Evolutionary conservation across 2,113 vertebrate species (phyloP).

Genomic region (Paedocypris sp.): DNA sequence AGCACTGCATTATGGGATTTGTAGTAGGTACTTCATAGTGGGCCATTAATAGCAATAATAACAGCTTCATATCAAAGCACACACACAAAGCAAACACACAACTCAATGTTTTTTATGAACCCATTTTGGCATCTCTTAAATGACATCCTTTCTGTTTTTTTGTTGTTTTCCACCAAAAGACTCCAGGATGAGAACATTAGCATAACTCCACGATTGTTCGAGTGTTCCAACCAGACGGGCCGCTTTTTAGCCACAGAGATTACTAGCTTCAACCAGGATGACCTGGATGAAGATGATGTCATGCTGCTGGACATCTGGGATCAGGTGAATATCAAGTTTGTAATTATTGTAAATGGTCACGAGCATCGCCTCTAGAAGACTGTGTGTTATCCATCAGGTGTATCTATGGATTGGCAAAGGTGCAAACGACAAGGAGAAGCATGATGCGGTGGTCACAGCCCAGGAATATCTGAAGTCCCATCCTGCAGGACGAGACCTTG

Average conservation of each 20-base stretch:
- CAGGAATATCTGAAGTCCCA: conserved; percentile 72
- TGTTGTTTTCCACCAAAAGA: conserved; percentile 43
- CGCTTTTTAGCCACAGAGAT: conserved; percentile 72
- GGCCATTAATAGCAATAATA: too few relatives aligned
- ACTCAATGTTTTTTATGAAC: too few relatives aligned
- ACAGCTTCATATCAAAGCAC: too few relatives aligned
- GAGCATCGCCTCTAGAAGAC: too few relatives aligned
- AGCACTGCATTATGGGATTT: too few relatives aligned
- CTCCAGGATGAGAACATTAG: conserved; percentile 61
- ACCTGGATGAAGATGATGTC: conserved; percentile 70
- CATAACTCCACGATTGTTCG: conserved; percentile 65
- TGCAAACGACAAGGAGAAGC: conserved; percentile 62
- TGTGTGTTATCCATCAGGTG: conserved; percentile 51
- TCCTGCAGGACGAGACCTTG: conserved; percentile 56
- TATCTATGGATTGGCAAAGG: conserved; percentile 73
- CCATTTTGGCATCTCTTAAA: too few relatives aligned
- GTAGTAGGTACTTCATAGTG: too few relatives aligned
- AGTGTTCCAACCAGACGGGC: conserved; percentile 78
- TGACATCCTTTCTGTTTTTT: background rate
- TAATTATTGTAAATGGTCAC: too few relatives aligned
- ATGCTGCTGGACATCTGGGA: conserved; percentile 79
- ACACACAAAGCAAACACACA: too few relatives aligned
- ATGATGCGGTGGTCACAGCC: conserved; percentile 47
- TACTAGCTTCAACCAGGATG: conserved; percentile 69
- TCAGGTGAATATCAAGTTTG: conserved; percentile 49